Evolutionary conservation across 2,113 vertebrate genomes (phyloP), one percentile per base, ranked within the genome.

Genomic region (Lagenorhynchus albirostris): DNA sequence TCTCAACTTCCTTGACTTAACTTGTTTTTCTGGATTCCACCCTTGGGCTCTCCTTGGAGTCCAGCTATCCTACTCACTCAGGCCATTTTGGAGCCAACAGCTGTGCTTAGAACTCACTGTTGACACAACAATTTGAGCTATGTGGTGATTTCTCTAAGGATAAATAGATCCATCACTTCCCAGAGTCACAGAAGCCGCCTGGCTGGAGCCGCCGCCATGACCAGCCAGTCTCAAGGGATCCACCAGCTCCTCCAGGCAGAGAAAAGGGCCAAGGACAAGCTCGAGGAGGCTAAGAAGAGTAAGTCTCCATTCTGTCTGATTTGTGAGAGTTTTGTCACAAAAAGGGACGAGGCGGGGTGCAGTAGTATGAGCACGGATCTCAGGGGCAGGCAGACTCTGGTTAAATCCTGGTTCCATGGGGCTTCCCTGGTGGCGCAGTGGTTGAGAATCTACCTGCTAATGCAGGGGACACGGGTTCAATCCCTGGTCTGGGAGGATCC

Each of bases 271-370:
- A 99, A 99, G 95, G 99, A 99, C 97, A 99, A 99, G 94, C 93
- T 99, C 17, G 98, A 99, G 3, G 99, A 99, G 87, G 99, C 99
- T 82, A 99, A 99, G 94, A 99, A 99, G 97, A 98, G 99, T 99
- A 97, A 99, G 99, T 98, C 38, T 73, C 94, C 77, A 11, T 70
- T 5, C 47, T 7, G 0, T n/a, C 29, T 31, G 50, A 0, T 44
- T 23, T 31, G 12, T 1, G 68, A 86, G 53, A 58, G 89, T 13
- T 18, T 38, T 36, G 33, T 71, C 50, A 38, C 53, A 53, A 53
- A 25, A 26, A 1, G 36, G 21, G 14, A 5, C 1, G 1, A 41
- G 47, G 36, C 1, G 1, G 18, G 18, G 1, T 0, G 3, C 3
- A 1, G 38, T 6, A 25, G 29, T 47, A 14, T 11, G 36, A 31